Evolutionary conservation across 1,140 invertebrate genomes (phyloP).

Genomic region (Pogonomyrmex californicus): DNA sequence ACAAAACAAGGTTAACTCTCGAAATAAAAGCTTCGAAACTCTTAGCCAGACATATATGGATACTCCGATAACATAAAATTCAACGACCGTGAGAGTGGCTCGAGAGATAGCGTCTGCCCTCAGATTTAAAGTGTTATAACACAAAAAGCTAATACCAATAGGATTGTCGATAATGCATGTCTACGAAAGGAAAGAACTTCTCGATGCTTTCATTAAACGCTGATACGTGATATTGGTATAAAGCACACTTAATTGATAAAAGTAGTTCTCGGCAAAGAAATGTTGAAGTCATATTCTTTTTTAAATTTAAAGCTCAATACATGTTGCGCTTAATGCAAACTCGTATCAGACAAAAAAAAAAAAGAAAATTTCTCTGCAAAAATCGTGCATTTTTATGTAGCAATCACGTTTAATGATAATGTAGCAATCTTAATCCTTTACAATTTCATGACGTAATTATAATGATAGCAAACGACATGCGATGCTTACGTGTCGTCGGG

Average conservation of each 20-base stretch:
- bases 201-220: neutral
- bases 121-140: slow-evolving; percentile 35
- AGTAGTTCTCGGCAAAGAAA: neutral
- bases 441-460: neutral
- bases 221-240: neutral
- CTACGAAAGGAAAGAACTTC: neutral
- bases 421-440: neutral
- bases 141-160: slow-evolving; percentile 30
- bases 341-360: neutral
- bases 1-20: slow-evolving; percentile 41
- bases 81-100: slow-evolving; percentile 40
- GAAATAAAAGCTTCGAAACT: slow-evolving; percentile 41
- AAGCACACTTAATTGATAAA: neutral
- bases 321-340: neutral
- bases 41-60: slow-evolving; percentile 31
- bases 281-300: neutral
- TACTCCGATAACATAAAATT: slow-evolving; percentile 55
- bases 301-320: slow-evolving; percentile 1
- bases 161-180: neutral
- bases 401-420: slow-evolving; percentile 22
- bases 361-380: neutral
- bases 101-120: slow-evolving; percentile 18
- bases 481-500: slow-evolving; percentile 15
- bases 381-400: slow-evolving; percentile 6
- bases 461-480: neutral